phyloP scores from a whole-genome alignment of 2,113 vertebrate species.

The Dendrocopos noguchii region DNA sequence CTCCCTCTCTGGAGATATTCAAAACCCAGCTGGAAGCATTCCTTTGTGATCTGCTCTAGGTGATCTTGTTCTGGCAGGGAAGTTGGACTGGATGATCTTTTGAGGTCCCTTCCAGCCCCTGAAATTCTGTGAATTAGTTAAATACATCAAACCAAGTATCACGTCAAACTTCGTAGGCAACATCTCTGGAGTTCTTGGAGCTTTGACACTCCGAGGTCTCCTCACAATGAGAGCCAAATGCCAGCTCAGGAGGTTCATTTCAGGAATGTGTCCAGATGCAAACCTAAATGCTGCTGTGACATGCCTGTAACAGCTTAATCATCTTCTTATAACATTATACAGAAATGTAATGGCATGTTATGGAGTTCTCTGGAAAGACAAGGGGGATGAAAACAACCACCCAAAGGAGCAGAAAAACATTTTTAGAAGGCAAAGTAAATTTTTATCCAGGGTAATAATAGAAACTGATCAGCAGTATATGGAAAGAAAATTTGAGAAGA shows the following conservation, averaged over 20 bases:
- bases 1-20: no score
- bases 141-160: not conserved
- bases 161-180: not conserved
- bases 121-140: not conserved
- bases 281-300: not conserved
- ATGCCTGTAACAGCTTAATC: not conserved
- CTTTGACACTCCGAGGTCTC: not conserved
- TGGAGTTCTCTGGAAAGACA: no score
- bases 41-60: no score
- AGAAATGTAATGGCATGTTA: not conserved
- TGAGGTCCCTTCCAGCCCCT: no score
- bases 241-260: not conserved
- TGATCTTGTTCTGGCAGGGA: no score
- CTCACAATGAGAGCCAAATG: not conserved
- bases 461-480: not conserved
- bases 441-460: not conserved
- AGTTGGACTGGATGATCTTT: no score
- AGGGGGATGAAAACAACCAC: no score
- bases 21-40: no score
- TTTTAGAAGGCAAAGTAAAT: not conserved
- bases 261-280: not conserved
- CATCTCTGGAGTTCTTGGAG: not conserved
- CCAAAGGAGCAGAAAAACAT: not conserved
- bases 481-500: not conserved
- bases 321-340: not conserved